Evolutionary conservation across 2,888 invertebrate species (phyloP), one percentile per base, ranked within the genome.

Genomic region (Blastobasis adustella): DNA sequence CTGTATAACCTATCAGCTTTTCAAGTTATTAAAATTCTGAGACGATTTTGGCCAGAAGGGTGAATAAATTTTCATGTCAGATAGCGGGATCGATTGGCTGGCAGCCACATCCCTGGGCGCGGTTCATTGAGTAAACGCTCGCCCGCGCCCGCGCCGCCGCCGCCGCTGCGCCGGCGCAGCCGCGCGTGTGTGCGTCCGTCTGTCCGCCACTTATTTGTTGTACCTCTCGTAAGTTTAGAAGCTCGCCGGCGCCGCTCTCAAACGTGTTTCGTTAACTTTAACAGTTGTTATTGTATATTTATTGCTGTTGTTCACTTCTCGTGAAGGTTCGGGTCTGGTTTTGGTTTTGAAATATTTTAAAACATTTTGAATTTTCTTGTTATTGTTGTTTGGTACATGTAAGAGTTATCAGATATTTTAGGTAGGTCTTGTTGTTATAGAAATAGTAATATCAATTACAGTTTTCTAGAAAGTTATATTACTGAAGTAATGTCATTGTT

Each of bases 51-150:
- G 23, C 23, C 23, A 23, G 23, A 23, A 23, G 23, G 23, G 23
- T 23, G 23, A 2, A 23, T 23, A 23, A 23, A 23, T 23, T 23
- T 23, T 3, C 2, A 23, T 23, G 23, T 23, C 23, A 23, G 23
- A 23, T 23, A 23, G 23, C 23, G 23, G 23, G 23, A 23, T 23
- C 23, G 23, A 23, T 23, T 49, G 8, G 36, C 10, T 41, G 10
- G 10, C 7, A 37, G 10, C 43, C 37, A 61, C 69, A 67, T 68
- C 71, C 65, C 71, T 73, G 61, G 62, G 54, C 64, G 65, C 72
- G 69, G 75, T 83, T 80, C 82, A 82, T 84, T 84, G 80, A 83
- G 81, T 77, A 83, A 82, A 81, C 73, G 72, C 71, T 76, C 75
- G 78, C 71, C 65, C 68, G 67, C 66, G 69, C 72, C 62, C 66